Base-by-base conservation (phyloP, 2,888 invertebrate genomes). In the Zygaena filipendulae region DNA sequence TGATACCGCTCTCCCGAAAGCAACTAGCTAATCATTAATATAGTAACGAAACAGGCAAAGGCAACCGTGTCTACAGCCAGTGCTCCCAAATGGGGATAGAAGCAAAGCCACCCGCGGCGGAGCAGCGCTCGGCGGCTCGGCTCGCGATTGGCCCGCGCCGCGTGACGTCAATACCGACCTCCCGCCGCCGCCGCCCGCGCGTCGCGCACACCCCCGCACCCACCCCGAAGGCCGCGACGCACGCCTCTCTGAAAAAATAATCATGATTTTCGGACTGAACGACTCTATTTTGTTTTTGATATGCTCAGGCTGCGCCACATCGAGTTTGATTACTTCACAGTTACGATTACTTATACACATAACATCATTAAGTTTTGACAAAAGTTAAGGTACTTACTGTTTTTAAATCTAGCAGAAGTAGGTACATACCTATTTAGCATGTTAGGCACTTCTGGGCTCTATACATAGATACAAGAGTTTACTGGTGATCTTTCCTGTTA, bases 131-230 rank as follows among this genome's bases (percentile, higher is more conserved):
- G 5, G 16, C 16, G 5, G 16, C 16, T n/a, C 47, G 55, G 52
- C 47, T 43, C 59, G 59, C 58, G 46, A 70, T 72, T 74, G 71
- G 74, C 53, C 54, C 45, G 55, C 54, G 51, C 58, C 38, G 40
- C 46, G 67, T 80, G 77, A 75, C 75, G 79, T 74, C 74, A 75
- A 79, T 77, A 60, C 59, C 75, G 77, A 70, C 74, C 71, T 72
- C 71, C 60, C 49, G 40, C 40, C 49, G 33, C 38, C 27, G 42
- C 40, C 57, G 46, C 55, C 49, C 47, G 49, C 49, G 47, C n/a
- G n/a, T 46, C 49, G 53, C 47, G 47, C 33, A 35, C 41, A 40
- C 47, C 48, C 42, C 42, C 40, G 42, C 49, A 49, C 49, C 52
- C 47, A 46, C 43, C 36, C 39, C 54, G 64, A 71, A 72, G 71